Evolutionary conservation across 2,888 invertebrate species (phyloP).

Genomic region (Metallyticus violacea): DNA sequence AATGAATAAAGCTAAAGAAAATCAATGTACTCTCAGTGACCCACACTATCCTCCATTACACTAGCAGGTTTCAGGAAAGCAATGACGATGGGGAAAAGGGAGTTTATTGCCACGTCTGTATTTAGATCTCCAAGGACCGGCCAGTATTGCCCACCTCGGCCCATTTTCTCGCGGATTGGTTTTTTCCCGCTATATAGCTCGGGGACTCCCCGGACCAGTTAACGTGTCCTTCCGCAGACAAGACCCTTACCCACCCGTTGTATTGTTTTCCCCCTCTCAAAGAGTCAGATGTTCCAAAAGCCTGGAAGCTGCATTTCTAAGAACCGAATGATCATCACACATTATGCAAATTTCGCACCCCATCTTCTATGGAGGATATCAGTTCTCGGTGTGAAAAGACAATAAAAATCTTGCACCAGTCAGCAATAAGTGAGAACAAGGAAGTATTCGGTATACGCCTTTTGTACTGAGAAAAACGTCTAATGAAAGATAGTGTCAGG

Average conservation of each 20-base stretch:
- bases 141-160: not conserved
- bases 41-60: not conserved
- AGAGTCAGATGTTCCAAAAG: not conserved
- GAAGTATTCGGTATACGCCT: too few species aligned
- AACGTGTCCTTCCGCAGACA: conserved; percentile 24
- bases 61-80: not conserved
- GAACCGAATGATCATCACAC: not conserved
- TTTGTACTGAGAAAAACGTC: too few species aligned
- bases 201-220: conserved; percentile 31
- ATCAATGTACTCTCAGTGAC: not conserved
- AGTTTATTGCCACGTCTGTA: conserved; percentile 2
- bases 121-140: not conserved
- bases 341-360: not conserved
- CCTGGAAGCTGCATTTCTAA: not conserved
- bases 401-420: too few species aligned
- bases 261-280: not conserved
- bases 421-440: too few species aligned
- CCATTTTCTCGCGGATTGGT: conserved; percentile 32
- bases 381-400: too few species aligned
- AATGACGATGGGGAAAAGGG: not conserved
- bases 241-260: not conserved
- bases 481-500: too few species aligned
- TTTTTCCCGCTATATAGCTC: conserved; percentile 30
- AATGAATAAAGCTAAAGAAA: not conserved
- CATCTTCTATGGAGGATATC: not conserved